These are phyloP conservation scores for Phocoena sinus DNA, from an alignment of 2,113 vertebrate species.

Conservation along the genomic window DNA sequence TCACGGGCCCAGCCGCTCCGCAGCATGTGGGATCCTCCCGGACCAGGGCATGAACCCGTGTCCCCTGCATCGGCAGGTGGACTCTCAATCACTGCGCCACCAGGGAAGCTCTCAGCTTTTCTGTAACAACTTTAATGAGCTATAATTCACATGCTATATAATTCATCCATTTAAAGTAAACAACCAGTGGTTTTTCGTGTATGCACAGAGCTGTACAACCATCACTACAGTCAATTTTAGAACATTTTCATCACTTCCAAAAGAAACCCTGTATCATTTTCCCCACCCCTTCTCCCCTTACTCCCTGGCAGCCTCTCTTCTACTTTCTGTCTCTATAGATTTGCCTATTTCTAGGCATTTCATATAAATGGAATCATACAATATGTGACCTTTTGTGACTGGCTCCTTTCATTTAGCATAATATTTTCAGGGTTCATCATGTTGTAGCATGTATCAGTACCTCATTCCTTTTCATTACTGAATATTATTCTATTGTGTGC, in stretches of 20 bases:
- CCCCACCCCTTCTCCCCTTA: background rate
- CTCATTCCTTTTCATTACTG: background rate
- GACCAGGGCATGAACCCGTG: rapidly evolving
- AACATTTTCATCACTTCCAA: background rate
- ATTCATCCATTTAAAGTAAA: background rate
- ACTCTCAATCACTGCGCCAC: too few species aligned
- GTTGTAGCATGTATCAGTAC: background rate
- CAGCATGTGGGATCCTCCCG: too few species aligned
- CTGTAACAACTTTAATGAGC: background rate
- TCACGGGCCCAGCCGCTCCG: too few species aligned
- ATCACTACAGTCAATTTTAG: background rate
- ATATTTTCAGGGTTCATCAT: background rate
- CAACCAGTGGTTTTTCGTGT: background rate
- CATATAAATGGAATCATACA: background rate
- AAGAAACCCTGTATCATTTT: background rate
- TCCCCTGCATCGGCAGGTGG: too few species aligned
- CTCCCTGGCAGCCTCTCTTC: background rate
- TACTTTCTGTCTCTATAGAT: background rate
- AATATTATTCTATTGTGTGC: background rate
- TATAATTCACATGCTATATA: background rate
- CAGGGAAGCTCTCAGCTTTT: background rate
- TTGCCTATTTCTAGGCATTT: background rate
- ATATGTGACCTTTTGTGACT: background rate
- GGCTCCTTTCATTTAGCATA: background rate
- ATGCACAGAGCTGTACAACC: background rate